phyloP scores from a whole-genome alignment of 2,797 vertebrate species.

The Enteromius viviparus region DNA sequence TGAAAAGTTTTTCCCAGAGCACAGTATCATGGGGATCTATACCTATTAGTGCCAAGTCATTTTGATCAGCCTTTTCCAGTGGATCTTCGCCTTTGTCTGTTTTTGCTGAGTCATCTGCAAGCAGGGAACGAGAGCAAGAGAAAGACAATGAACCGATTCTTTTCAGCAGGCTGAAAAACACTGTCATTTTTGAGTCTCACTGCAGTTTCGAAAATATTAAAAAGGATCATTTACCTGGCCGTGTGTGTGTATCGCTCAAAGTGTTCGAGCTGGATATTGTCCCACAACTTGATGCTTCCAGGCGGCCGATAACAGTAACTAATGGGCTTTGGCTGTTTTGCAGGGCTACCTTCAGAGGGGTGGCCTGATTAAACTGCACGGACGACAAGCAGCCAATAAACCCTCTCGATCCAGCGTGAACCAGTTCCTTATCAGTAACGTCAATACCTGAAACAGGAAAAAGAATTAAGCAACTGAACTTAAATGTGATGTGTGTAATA shows the following conservation, averaged over 20 bases:
- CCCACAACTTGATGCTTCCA: constrained; percentile 86
- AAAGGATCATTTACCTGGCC: constrained; percentile 79
- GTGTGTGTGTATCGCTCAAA: constrained; percentile 79
- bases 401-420: constrained; percentile 82
- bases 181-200: background rate
- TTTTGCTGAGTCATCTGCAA: constrained; percentile 71
- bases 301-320: constrained; percentile 80
- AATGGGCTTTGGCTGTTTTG: constrained; percentile 82
- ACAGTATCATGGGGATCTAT: constrained; percentile 64
- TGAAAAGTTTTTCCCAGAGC: constrained; percentile 57
- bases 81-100: constrained; percentile 80
- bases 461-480: background rate
- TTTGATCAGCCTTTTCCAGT: constrained; percentile 80
- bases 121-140: constrained; percentile 51
- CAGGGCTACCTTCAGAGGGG: constrained; percentile 91
- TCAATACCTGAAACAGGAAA: constrained; percentile 74
- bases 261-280: constrained; percentile 75
- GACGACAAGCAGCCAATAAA: constrained; percentile 93
- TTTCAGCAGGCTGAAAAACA: background rate
- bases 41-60: constrained; percentile 93
- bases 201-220: background rate
- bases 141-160: constrained; percentile 31
- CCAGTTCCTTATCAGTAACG: constrained; percentile 80
- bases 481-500: background rate
- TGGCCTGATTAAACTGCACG: constrained; percentile 90